Base-by-base conservation (phyloP, 2,888 invertebrate genomes). In the Eristalis intricaria region DNA sequence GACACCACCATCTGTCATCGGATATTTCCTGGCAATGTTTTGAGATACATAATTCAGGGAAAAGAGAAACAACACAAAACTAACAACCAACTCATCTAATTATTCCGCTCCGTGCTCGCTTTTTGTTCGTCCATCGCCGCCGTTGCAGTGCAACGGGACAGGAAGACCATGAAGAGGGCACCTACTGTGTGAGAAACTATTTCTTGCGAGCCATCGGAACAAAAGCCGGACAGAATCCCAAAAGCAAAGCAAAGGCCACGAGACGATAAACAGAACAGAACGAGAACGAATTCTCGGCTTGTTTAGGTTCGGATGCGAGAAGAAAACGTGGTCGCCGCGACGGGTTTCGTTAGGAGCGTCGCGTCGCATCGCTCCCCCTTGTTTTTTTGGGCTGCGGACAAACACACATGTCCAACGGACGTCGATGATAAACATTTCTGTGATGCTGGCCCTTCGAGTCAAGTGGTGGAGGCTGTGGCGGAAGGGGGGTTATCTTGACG, bases 161-260 rank as follows among this genome's bases (percentile, higher is more conserved):
- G 58, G 58, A 29, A 64, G 32, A 71, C 64, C 78, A 58, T 64
- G 63, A 77, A 78, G 64, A 64, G 68, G 50, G 50, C 81, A 81
- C 81, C 80, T 71, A 63, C 61, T 79, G 80, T 84, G 84, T 63
- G 84, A 50, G 50, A 50, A 84, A 84, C 80, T 76, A 75, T 75
- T 84, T 79, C 43, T 61, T 65, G 63, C 50, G 40, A 66, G 63
- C 35, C 23, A 61, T 75, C 56, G 10, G 50, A 70, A 74, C 58
- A 78, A 43, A 40, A 58, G 63, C 50, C 40, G 4, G 40, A 43
- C 56, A 43, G 26, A 70, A 66, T 56, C 35, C 50, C 50, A 50
- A 26, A 26, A 26, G 26, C 26, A 26, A 50, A 50, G 58, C 64
- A 65, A 65, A 38, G 29, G 64, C 38, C 22, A 56, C 32, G 63